Evolutionary conservation across 2,888 invertebrate genomes (phyloP).

Genomic region (Scelioninae gen. 2): DNA sequence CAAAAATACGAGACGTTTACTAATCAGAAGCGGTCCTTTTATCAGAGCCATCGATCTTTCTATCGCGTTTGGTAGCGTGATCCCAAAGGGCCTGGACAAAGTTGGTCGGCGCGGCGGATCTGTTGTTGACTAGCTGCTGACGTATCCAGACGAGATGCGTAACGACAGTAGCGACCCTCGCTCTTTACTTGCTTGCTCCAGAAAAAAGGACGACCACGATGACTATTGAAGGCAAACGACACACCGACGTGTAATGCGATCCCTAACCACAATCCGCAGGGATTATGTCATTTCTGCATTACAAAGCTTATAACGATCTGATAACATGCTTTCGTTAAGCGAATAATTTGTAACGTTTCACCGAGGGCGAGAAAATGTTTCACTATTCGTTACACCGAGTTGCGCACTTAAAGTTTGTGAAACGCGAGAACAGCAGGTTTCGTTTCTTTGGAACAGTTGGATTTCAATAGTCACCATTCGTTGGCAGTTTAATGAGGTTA

Average conservation of each 20-base stretch:
- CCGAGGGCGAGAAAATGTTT: neutral
- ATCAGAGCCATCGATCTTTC: slow-evolving; percentile 69
- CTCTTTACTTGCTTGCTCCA: slow-evolving; percentile 37
- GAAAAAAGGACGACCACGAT: slow-evolving; percentile 41
- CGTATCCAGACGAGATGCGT: slow-evolving; percentile 57
- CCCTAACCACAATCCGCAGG: slow-evolving; percentile 61
- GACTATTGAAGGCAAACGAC: slow-evolving; percentile 58
- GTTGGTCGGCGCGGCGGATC: slow-evolving; percentile 60
- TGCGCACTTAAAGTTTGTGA: neutral
- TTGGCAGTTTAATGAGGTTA: no score
- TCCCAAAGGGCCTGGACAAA: slow-evolving; percentile 66
- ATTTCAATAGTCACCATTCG: no score
- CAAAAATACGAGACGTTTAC: slow-evolving; percentile 66
- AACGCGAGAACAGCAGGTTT: no score
- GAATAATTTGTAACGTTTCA: slow-evolving; percentile 21
- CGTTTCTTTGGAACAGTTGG: no score
- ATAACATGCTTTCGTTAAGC: slow-evolving; percentile 24
- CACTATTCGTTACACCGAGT: no score
- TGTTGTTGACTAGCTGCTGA: slow-evolving; percentile 58
- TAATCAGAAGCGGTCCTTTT: slow-evolving; percentile 69
- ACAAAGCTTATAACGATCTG: slow-evolving; percentile 38
- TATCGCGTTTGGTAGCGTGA: slow-evolving; percentile 56
- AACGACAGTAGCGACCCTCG: slow-evolving; percentile 57
- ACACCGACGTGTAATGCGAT: slow-evolving; percentile 64
- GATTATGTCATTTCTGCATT: slow-evolving; percentile 57